These are phyloP conservation scores for Megaceryle alcyon DNA, from an alignment of 2,797 vertebrate genomes.

Conservation along the genomic window DNA sequence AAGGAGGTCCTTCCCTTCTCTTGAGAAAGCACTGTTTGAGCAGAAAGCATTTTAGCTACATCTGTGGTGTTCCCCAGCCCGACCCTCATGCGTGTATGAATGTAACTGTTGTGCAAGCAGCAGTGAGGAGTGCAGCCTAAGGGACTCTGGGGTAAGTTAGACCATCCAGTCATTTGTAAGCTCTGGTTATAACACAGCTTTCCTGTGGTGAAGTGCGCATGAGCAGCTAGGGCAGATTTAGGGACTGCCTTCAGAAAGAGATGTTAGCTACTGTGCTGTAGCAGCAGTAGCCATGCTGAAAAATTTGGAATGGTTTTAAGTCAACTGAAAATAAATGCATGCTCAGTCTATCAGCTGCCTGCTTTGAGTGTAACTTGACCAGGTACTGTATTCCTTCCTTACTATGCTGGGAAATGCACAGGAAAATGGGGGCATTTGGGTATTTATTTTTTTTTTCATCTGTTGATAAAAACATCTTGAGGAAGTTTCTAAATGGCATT, in stretches of 20 bases:
- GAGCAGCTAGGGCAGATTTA: not conserved
- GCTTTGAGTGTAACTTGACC: not conserved
- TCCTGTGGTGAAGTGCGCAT: not conserved
- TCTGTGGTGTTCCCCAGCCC: not conserved
- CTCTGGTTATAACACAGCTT: not conserved
- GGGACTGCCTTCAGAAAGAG: not conserved
- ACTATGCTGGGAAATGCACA: not conserved
- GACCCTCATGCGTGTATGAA: not conserved
- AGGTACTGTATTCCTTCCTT: conserved; percentile 54
- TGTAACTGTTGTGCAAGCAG: not conserved
- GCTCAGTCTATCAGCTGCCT: not conserved
- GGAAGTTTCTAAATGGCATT: not conserved
- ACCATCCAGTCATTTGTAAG: not conserved
- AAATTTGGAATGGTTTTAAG: not conserved
- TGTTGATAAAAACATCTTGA: not conserved
- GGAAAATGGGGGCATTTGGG: not conserved
- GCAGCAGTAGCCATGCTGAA: not conserved
- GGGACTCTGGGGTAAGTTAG: not conserved
- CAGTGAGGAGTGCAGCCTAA: not conserved
- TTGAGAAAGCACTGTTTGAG: not conserved
- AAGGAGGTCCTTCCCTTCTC: not conserved
- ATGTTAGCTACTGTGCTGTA: not conserved
- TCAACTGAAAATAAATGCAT: not conserved
- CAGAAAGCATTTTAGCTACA: not conserved
- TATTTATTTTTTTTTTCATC: not conserved